Conservation (phyloP, 2,113 vertebrate genomes). For the Strix uralensis region DNA sequence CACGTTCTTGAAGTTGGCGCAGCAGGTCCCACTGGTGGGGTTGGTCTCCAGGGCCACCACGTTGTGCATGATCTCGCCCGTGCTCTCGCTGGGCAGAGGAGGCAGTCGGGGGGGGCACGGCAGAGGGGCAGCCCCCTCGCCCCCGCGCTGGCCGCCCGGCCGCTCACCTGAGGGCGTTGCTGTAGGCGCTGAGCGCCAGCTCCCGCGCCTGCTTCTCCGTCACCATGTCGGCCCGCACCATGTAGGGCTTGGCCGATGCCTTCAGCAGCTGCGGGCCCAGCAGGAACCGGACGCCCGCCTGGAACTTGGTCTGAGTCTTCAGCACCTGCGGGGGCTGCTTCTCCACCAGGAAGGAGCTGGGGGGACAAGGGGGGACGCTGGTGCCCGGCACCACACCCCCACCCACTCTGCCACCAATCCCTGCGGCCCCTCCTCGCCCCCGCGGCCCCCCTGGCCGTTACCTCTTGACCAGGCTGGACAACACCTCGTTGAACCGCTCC, state of each 20-base stretch:
- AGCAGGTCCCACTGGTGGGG: constrained; percentile 82
- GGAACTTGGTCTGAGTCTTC: constrained; percentile 98
- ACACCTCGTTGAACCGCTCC: constrained; percentile 74
- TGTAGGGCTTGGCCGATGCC: constrained; percentile 78
- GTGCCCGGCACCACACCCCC: rapidly evolving
- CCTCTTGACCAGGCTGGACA: constrained; percentile 86
- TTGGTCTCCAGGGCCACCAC: constrained; percentile 88
- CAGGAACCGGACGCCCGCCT: constrained; percentile 86
- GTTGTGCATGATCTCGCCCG: constrained; percentile 91
- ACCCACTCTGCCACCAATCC: not conserved
- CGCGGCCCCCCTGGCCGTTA: not conserved
- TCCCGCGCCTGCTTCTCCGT: constrained; percentile 90
- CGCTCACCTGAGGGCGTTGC: constrained; percentile 17
- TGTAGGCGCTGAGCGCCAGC: constrained; percentile 44
- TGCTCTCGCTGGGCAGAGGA: constrained; percentile 82
- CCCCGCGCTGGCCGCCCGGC: not conserved
- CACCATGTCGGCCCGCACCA: constrained; percentile 88
- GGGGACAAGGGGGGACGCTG: not conserved
- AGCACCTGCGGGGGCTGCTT: constrained; percentile 95
- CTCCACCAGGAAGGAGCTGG: constrained; percentile 90
- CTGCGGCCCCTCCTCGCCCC: not conserved
- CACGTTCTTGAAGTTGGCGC: constrained; percentile 93
- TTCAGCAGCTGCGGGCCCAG: constrained; percentile 84
- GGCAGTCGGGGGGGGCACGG: rapidly evolving
- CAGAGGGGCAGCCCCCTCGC: rapidly evolving